Conservation (phyloP, 2,888 invertebrate species). For the Ophraella communa region DNA sequence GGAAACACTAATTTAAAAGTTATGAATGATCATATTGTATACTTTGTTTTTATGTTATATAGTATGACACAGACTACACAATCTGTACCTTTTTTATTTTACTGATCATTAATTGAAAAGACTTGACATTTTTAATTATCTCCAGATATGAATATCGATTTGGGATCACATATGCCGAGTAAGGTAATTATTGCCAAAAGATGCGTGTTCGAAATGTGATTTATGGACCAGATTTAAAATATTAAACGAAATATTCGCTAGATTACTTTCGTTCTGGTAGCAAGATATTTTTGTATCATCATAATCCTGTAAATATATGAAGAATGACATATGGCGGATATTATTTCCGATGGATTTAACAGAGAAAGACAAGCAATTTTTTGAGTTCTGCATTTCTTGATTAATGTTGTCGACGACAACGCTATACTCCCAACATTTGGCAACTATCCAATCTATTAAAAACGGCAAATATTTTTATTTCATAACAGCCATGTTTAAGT, state of each 20-base stretch:
- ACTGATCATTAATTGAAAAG: too few species aligned
- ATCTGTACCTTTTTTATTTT: too few species aligned
- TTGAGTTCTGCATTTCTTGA: background rate
- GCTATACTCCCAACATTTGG: background rate
- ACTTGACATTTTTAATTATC: background rate
- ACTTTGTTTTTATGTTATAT: too few species aligned
- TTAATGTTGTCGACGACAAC: background rate
- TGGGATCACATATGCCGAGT: conserved; percentile 41
- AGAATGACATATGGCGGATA: conserved; percentile 29
- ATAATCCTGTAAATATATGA: conserved; percentile 26
- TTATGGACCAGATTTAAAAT: conserved; percentile 46
- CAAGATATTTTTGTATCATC: conserved; percentile 25
- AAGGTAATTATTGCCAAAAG: conserved; percentile 45
- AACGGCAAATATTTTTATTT: background rate
- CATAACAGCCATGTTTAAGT: too few species aligned
- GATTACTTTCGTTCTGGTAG: conserved; percentile 44
- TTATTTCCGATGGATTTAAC: conserved; percentile 22
- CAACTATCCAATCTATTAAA: background rate
- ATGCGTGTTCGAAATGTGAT: conserved; percentile 45
- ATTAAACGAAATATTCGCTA: conserved; percentile 48
- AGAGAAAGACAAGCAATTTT: background rate
- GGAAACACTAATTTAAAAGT: too few species aligned
- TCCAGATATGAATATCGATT: conserved; percentile 14
- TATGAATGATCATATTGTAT: too few species aligned
- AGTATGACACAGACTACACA: too few species aligned